Base-by-base conservation (phyloP, 2,888 invertebrate genomes). In the Heliconius charithonia region DNA sequence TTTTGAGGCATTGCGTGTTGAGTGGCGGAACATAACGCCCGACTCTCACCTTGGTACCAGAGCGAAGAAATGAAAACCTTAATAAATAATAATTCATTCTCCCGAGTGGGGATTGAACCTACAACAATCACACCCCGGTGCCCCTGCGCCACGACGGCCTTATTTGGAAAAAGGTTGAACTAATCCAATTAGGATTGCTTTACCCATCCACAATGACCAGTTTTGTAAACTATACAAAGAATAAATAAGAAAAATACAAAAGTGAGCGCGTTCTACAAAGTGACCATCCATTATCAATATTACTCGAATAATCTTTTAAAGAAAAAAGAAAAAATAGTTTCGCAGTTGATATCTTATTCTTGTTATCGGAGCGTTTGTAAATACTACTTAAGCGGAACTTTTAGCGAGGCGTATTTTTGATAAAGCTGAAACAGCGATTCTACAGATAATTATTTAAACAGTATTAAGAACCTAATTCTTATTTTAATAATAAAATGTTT, bases 271-370 rank as follows among this genome's bases (percentile, higher is more conserved):
- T 16, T 25, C 16, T 73, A 51, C 71, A 75, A 71, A 77, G 71
- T 75, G 37, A 75, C 65, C 25, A 70, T 77, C 77, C 77, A 75
- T 80, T 80, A 70, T 37, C 77, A 75, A 75, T 72, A 80, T 77
- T 77, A 80, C 45, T 71, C 41, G 37, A 41, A 63, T 63, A 63
- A 62, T 78, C 75, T 71, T 65, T 75, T 27, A 41, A 65, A 70
- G 37, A 70, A 63, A 69, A 71, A 71, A 37, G 27, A 22, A 16
- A 32, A 70, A 71, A 22, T 62, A 63, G 62, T 75, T 71, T 71
- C 67, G 41, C 62, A 12, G 63, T 65, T 56, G 45, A 66, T 76
- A 73, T 69, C 71, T 71, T 13, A 22, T 71, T n/a, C 51, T 12
- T 67, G 67, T 56, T 71, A 71, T 71, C 71, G 51, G 22, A 29